Conservation (phyloP, 2,797 vertebrate genomes). For the Enteromius thamalakanensis region DNA sequence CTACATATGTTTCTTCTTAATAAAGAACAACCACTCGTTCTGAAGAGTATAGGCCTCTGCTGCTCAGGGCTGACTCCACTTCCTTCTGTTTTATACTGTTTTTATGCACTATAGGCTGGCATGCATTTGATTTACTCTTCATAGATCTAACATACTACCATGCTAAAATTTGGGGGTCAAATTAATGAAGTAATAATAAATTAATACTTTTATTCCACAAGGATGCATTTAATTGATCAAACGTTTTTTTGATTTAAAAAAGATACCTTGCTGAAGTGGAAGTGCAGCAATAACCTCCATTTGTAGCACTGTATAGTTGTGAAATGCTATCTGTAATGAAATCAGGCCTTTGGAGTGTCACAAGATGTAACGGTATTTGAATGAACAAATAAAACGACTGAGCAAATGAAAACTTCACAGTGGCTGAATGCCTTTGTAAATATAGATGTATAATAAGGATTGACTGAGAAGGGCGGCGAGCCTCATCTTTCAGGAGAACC, state of each 20-base stretch:
- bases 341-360: conserved; percentile 15
- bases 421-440: conserved; percentile 35
- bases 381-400: conserved; percentile 39
- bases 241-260: neutral
- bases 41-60: conserved; percentile 64
- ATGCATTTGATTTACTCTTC: neutral
- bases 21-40: conserved; percentile 69
- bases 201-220: neutral
- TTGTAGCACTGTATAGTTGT: conserved; percentile 1
- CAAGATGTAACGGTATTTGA: conserved; percentile 25
- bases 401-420: conserved; percentile 33
- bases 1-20: conserved; percentile 83
- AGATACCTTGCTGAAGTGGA: neutral
- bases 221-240: neutral
- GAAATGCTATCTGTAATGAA: conserved; percentile 24
- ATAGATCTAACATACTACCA: neutral
- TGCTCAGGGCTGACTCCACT: conserved; percentile 51
- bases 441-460: conserved; percentile 33
- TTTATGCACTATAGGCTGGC: neutral
- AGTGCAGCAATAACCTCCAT: conserved; percentile 14
- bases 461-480: conserved; percentile 21
- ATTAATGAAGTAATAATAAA: neutral
- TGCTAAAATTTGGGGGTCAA: neutral
- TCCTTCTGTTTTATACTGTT: neutral
- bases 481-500: conserved; percentile 14